Evolutionary conservation across 2,797 vertebrate genomes (phyloP).

Genomic region (Phalanger gymnotis): DNA sequence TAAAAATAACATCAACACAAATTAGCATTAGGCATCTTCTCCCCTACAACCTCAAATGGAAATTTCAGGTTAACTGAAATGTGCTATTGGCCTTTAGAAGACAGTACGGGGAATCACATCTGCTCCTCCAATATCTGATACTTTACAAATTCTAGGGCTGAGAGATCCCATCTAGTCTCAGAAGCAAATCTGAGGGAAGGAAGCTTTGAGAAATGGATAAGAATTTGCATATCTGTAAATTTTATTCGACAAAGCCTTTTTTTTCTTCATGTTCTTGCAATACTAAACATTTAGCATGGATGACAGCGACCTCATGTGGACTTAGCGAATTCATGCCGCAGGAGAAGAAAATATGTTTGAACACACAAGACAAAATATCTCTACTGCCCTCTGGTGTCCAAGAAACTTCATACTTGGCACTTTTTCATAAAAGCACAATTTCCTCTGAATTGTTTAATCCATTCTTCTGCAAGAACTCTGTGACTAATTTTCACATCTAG

Average conservation of each 20-base stretch:
- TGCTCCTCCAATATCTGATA: not conserved
- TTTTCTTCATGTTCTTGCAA: not conserved
- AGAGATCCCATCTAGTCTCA: slow-evolving; percentile 8
- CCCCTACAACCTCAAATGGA: not conserved
- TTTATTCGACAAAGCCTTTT: not conserved
- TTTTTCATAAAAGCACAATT: slow-evolving; percentile 40
- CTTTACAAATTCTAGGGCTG: not conserved
- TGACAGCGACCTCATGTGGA: slow-evolving; percentile 63
- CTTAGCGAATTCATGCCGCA: not conserved
- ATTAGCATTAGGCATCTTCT: not conserved
- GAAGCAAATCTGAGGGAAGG: not conserved
- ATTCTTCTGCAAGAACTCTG: not conserved
- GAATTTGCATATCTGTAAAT: not conserved
- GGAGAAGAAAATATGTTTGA: not conserved
- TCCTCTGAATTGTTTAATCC: not conserved
- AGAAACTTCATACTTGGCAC: not conserved
- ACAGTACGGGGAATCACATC: not conserved
- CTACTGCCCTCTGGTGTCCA: slow-evolving; percentile 65
- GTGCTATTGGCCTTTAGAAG: not conserved
- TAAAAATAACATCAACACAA: not conserved
- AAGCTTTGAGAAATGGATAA: not conserved
- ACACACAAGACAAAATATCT: not conserved
- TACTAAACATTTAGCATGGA: slow-evolving; percentile 24
- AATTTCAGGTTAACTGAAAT: not conserved
- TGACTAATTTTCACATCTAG: not conserved